These are phyloP conservation scores for Premnoplex brunnescens DNA, from an alignment of 2,797 vertebrate genomes.

Conservation along the genomic window DNA sequence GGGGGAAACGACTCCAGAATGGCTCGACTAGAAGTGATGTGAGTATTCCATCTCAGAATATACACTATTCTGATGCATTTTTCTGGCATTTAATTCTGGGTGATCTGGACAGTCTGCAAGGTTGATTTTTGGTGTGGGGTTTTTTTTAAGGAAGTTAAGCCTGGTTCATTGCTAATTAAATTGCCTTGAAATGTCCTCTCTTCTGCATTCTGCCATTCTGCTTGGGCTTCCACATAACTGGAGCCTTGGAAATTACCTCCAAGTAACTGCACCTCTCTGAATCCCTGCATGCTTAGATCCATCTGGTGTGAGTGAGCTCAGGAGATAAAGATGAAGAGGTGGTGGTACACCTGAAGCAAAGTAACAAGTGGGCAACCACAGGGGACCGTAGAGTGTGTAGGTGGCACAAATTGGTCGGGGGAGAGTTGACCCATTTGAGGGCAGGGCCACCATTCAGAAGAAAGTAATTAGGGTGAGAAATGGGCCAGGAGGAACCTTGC, in stretches of 20 bases:
- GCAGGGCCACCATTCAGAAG: neutral
- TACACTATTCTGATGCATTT: neutral
- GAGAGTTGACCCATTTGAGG: neutral
- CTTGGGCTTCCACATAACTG: neutral
- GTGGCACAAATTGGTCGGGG: neutral
- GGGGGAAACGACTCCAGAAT: conserved; percentile 88
- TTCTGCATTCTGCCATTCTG: neutral
- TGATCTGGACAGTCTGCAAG: neutral
- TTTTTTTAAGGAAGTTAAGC: neutral
- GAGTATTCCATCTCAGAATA: conserved; percentile 61
- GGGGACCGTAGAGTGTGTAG: neutral
- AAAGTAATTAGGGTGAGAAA: neutral
- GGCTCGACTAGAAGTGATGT: conserved; percentile 95
- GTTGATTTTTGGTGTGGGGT: neutral
- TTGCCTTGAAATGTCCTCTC: neutral
- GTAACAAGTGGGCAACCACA: neutral
- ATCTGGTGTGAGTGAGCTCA: neutral
- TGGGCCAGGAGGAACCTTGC: neutral
- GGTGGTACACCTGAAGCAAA: neutral
- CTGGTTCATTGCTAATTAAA: neutral
- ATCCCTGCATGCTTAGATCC: fast-evolving
- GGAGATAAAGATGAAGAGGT: neutral
- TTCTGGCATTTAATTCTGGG: neutral
- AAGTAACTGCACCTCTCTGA: neutral
- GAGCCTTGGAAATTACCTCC: neutral